Evolutionary conservation across 2,113 vertebrate genomes (phyloP).

Genomic region (Polypterus senegalus): DNA sequence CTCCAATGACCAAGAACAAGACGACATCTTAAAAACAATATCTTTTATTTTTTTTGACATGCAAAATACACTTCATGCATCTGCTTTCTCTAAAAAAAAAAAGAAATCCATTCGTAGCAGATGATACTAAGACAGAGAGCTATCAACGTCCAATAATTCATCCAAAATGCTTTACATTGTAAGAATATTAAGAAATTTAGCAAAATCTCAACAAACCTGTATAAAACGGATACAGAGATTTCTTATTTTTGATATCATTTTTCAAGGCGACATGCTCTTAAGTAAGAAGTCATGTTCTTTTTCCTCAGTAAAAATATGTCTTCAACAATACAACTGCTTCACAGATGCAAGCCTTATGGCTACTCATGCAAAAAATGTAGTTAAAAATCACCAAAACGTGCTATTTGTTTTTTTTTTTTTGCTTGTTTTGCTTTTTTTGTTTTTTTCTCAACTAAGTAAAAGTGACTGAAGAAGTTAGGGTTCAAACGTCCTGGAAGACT

Average conservation of each 20-base stretch:
- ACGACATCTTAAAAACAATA: slow-evolving; percentile 48
- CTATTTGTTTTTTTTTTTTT: slow-evolving; percentile 46
- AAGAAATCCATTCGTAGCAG: slow-evolving; percentile 39
- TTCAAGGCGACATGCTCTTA: slow-evolving; percentile 71
- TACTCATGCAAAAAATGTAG: slow-evolving; percentile 76
- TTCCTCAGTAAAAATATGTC: slow-evolving; percentile 29
- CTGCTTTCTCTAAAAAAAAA: slow-evolving; percentile 56
- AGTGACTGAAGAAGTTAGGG: slow-evolving; percentile 50
- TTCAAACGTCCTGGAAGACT: slow-evolving; percentile 82
- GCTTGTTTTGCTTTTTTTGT: slow-evolving; percentile 39
- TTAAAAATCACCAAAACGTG: slow-evolving; percentile 69
- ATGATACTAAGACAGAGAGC: slow-evolving; percentile 57
- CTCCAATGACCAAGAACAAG: slow-evolving; percentile 42
- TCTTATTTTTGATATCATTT: slow-evolving; percentile 35
- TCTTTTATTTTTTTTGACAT: slow-evolving; percentile 70
- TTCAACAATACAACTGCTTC: slow-evolving; percentile 53
- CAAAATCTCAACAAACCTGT: slow-evolving; percentile 86
- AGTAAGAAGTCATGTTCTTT: slow-evolving; percentile 52
- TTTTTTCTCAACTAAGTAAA: slow-evolving; percentile 39
- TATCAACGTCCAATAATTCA: slow-evolving; percentile 52
- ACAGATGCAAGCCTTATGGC: slow-evolving; percentile 51
- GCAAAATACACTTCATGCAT: slow-evolving; percentile 89
- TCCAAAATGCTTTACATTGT: slow-evolving; percentile 82
- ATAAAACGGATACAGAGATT: slow-evolving; percentile 69
- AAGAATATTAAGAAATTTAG: slow-evolving; percentile 88